A percentile compares a stretch with the other conserved stretches of the same genome.
Evolutionary conservation across 1,140 invertebrate species (phyloP).

Genomic region (Pseudachorutes palmiensis): DNA sequence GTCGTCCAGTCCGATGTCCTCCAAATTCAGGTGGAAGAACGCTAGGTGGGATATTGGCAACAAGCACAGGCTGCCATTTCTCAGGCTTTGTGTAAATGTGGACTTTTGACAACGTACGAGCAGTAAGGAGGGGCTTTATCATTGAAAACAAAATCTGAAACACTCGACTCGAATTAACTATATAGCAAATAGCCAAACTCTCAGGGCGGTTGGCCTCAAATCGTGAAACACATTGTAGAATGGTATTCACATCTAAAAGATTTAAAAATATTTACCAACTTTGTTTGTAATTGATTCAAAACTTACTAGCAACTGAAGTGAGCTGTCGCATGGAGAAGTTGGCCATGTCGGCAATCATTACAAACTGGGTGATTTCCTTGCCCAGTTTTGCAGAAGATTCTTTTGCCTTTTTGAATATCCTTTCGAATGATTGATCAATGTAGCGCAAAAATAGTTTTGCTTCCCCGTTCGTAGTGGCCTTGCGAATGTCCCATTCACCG

Average conservation of each 20-base stretch:
- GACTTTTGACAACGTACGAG: neutral
- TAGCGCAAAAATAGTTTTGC: neutral
- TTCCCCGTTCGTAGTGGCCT: too few relatives aligned
- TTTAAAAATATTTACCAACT: neutral
- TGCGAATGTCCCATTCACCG: neutral
- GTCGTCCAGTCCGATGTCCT: neutral
- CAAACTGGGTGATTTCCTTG: slow-evolving; percentile 1
- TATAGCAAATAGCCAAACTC: neutral
- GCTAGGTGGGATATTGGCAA: neutral
- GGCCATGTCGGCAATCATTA: neutral
- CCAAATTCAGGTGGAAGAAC: neutral
- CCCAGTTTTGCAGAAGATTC: neutral
- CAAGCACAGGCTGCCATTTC: slow-evolving; percentile 2
- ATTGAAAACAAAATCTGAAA: slow-evolving; percentile 1
- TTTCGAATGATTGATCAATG: neutral
- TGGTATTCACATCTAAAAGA: neutral
- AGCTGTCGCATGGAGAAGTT: neutral
- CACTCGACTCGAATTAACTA: neutral
- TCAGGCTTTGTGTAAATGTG: neutral
- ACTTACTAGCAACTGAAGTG: neutral
- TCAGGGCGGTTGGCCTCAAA: slow-evolving; percentile 3
- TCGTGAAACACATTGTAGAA: neutral
- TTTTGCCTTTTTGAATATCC: neutral
- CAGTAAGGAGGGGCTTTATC: neutral
- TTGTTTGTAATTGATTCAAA: neutral